Base-by-base conservation (phyloP, 2,113 vertebrate species). In the Sula dactylatra region DNA sequence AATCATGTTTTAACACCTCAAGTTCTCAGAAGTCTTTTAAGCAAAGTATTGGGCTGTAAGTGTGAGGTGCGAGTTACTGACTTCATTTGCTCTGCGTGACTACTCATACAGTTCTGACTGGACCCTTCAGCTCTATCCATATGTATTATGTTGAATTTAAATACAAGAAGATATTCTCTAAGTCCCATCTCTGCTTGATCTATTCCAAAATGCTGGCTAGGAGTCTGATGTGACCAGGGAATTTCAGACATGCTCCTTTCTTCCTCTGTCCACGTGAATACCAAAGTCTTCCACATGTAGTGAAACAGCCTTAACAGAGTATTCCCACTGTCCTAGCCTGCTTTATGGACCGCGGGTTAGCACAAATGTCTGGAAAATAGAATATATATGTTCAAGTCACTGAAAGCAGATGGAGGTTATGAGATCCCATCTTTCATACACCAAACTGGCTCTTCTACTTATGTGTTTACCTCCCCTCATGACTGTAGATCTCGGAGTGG, bases 311-410 rank as follows among this genome's bases (percentile, higher is more conserved):
- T 91, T 82, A 85, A 25, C 44, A 88, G 69, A 64, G 22, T 72
- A 67, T 79, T 83, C 31, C 44, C 65, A 80, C 66, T 56, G 31
- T 80, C 84, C 45, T 65, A 84, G 34, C 36, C 61, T 82, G 73
- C 61, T 93, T 94, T 90, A 72, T 82, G 74, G 85, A 40, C 31
- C 84, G 76, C 73, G 80, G 44, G 11, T 87, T 90, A 91, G 56
- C 66, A 72, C 27, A 72, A 18, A 77, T 58, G 49, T 91, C 86
- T 90, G 70, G 56, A 82, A 94, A 87, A 56, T 32, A 91, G 32
- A 93, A 81, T 70, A 59, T 47, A 71, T 52, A 72, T 3, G 18
- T 56, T 85, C 56, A 87, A 93, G 78, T 56, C 89, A 87, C 65
- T 90, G 61, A 56, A 91, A 93, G 71, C 49, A 82, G 91, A 89